Base-by-base conservation (phyloP, 2,888 invertebrate genomes). In the Cephus nigrinus region DNA sequence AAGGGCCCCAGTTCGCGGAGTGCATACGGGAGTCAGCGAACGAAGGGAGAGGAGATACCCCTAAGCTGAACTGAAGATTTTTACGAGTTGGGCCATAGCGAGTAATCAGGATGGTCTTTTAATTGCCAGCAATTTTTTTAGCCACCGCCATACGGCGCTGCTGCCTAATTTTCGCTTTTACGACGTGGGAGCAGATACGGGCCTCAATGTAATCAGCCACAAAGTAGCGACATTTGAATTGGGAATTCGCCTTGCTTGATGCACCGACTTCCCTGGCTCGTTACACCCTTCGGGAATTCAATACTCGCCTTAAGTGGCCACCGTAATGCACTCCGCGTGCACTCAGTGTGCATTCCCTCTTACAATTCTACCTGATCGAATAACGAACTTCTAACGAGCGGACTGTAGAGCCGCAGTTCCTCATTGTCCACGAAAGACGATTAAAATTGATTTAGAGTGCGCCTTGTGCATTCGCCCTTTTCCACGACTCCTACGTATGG, bases 61-160 rank as follows among this genome's bases (percentile, higher is more conserved):
- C 74, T 73, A 35, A 74, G 74, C 79, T 35, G 74, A 71, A n/a
- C 76, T 73, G 32, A 69, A 78, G 77, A 81, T 82, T 84, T 84
- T 83, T 83, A 80, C 75, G 81, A 81, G 79, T 79, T 82, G 72
- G 79, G 80, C 79, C 79, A 81, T 76, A 73, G 32, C 74, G 76
- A 76, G 86, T 88, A 88, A 88, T 88, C 88, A 88, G 88, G 80
- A 81, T 78, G 85, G 82, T 76, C 55, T 88, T 88, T 88, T 88
- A 88, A 88, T 88, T 88, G 87, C 88, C 83, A 79, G 74, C 77
- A 78, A 82, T 86, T 86, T 86, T 80, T 77, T 40, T 40, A 35
- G 23, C 55, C 23, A 23, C 23, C 9, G 55, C 40, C 15, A 4
- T 15, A 40, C 40, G 4, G 4, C 55, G 55, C 23, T 15, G 23